Conservation (phyloP, 2,888 invertebrate species). For the Beris morrisii region DNA sequence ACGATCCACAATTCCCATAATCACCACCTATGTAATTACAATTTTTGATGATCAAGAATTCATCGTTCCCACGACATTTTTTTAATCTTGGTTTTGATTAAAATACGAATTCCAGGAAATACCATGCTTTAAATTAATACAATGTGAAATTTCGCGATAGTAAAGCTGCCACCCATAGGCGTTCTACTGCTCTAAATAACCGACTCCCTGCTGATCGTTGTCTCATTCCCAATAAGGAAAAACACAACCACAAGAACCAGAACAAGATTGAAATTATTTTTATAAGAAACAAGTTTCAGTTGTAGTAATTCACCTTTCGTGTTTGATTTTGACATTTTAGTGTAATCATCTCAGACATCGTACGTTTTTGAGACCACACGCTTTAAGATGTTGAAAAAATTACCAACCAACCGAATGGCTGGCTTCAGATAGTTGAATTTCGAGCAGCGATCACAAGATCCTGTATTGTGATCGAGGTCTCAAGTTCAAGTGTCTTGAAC, state of each 20-base stretch:
- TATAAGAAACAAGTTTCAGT: not conserved
- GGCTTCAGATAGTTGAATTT: no score
- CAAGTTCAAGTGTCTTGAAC: conserved; percentile 20
- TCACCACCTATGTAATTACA: conserved; percentile 19
- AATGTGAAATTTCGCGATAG: not conserved
- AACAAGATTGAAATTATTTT: not conserved
- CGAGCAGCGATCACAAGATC: no score
- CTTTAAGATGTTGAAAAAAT: no score
- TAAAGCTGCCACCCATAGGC: conserved; percentile 29
- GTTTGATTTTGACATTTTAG: conserved; percentile 29
- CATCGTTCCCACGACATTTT: no score
- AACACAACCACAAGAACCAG: not conserved
- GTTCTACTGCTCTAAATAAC: conserved; percentile 28
- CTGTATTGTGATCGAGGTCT: not conserved
- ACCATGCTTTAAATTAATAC: not conserved
- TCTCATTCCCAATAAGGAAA: not conserved
- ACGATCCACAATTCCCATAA: conserved; percentile 15
- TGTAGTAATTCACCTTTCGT: conserved; percentile 29
- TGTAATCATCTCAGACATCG: conserved; percentile 2
- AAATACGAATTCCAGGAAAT: conserved; percentile 22
- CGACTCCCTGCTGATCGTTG: conserved; percentile 26
- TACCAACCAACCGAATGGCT: no score
- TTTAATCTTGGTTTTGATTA: no score
- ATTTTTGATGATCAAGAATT: no score
- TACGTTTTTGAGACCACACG: no score